Percentiles rank a stretch among this genome's conserved stretches.
Evolutionary conservation across 53 echinoderm and acorn worm species (phyloP).

Genomic region (Glandiceps talaboti): DNA sequence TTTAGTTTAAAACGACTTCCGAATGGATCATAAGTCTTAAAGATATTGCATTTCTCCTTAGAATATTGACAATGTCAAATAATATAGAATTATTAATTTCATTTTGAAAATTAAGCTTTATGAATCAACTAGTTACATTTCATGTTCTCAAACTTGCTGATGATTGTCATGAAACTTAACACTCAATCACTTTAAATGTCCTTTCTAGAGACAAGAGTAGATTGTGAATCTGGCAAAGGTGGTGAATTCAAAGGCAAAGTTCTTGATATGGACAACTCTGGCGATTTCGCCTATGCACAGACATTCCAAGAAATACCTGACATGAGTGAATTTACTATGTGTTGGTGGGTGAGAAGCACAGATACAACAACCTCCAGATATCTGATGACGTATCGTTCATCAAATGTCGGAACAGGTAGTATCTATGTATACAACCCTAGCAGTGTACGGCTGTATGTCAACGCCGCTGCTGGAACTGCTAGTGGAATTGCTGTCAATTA

Average conservation of each 20-base stretch:
- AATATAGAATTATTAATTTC: too few species aligned
- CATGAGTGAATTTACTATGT: not conserved
- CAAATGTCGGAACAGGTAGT: not conserved
- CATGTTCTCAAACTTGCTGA: too few species aligned
- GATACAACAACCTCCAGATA: not conserved
- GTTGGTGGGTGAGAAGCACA: not conserved
- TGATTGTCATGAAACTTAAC: too few species aligned
- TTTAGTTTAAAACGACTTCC: too few species aligned
- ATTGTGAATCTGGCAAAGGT: not conserved
- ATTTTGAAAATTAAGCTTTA: too few species aligned
- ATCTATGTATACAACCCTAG: not conserved
- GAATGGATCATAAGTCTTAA: too few species aligned
- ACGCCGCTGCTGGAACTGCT: not conserved
- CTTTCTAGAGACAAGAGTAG: too few species aligned
- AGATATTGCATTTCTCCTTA: too few species aligned
- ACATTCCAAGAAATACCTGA: not conserved
- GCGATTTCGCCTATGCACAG: not conserved
- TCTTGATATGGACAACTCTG: not conserved
- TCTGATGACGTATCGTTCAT: not conserved
- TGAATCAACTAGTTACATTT: too few species aligned
- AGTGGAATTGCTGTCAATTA: not conserved
- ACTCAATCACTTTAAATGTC: too few species aligned
- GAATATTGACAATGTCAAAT: too few species aligned
- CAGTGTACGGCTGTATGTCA: not conserved
- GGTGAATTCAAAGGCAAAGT: not conserved